A percentile compares a stretch with the other conserved stretches of the same genome.
Conservation (phyloP, 2,888 invertebrate species). For the Torymus tubicola region DNA sequence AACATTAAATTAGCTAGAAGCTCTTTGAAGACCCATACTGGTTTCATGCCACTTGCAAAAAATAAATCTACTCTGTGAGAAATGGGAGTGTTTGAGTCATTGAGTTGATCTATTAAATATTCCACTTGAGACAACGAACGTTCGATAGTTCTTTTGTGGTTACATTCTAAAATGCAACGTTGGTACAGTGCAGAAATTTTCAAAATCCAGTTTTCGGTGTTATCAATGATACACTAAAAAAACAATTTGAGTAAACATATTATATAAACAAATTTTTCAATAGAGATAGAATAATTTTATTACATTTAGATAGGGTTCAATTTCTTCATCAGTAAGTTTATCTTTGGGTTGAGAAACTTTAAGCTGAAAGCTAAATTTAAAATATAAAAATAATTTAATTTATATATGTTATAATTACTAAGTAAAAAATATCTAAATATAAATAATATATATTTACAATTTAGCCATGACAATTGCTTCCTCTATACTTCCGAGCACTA, state of each 20-base stretch:
- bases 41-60: constrained; percentile 85
- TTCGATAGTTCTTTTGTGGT: constrained; percentile 89
- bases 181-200: constrained; percentile 85
- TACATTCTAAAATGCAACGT: constrained; percentile 87
- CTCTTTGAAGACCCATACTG: constrained; percentile 87
- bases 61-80: constrained; percentile 79
- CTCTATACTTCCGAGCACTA: constrained; percentile 82
- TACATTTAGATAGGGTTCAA: constrained; percentile 85
- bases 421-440: constrained; percentile 16
- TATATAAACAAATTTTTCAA: constrained; percentile 12
- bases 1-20: constrained; percentile 88
- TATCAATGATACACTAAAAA: constrained; percentile 73
- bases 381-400: constrained; percentile 38
- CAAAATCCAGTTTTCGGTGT: constrained; percentile 81
- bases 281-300: constrained; percentile 58
- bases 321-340: constrained; percentile 88
- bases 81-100: constrained; percentile 74
- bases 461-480: constrained; percentile 88
- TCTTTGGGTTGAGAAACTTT: constrained; percentile 88
- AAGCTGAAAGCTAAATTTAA: constrained; percentile 81
- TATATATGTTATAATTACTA: constrained; percentile 3
- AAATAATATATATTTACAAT: constrained; percentile 79
- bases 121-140: constrained; percentile 92
- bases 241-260: constrained; percentile 15
- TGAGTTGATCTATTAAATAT: constrained; percentile 82